phyloP scores from a whole-genome alignment of 2,797 vertebrate species.

The Malurus leucopterus region DNA sequence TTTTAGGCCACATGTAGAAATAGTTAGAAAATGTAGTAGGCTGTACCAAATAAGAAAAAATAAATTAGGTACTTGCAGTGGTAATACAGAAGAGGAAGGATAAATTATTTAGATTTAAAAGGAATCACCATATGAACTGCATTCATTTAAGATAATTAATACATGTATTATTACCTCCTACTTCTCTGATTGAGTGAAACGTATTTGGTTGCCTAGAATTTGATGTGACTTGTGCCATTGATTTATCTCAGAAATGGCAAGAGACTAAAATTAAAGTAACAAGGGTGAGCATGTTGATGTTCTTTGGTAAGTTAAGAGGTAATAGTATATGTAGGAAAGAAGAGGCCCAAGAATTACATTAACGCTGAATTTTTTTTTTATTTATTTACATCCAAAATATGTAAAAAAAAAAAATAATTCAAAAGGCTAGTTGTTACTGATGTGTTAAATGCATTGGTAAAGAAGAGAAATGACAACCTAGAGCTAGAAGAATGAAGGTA shows the following conservation, averaged over 20 bases:
- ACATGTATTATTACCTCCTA: neutral
- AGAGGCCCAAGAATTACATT: neutral
- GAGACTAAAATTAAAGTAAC: neutral
- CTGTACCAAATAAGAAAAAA: neutral
- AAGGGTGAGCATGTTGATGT: neutral
- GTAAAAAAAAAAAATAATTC: neutral
- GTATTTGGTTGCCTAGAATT: neutral
- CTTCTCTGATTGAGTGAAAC: neutral
- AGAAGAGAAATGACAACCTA: neutral
- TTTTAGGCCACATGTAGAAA: neutral
- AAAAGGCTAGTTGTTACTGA: neutral
- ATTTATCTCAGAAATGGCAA: neutral
- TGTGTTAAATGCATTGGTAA: neutral
- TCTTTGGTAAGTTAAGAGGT: neutral
- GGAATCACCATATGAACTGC: neutral
- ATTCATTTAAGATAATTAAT: neutral
- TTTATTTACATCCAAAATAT: neutral
- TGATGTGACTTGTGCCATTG: neutral
- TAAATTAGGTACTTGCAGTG: neutral
- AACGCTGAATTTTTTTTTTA: neutral
- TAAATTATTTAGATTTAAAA: neutral
- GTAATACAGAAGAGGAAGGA: neutral
- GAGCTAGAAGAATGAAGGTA: neutral
- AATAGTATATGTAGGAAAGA: neutral
- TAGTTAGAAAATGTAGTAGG: neutral